A percentile compares a stretch with the other conserved stretches of the same genome.
These are phyloP conservation scores for Gavia stellata DNA, from an alignment of 2,113 vertebrate genomes.

Conservation along the genomic window DNA sequence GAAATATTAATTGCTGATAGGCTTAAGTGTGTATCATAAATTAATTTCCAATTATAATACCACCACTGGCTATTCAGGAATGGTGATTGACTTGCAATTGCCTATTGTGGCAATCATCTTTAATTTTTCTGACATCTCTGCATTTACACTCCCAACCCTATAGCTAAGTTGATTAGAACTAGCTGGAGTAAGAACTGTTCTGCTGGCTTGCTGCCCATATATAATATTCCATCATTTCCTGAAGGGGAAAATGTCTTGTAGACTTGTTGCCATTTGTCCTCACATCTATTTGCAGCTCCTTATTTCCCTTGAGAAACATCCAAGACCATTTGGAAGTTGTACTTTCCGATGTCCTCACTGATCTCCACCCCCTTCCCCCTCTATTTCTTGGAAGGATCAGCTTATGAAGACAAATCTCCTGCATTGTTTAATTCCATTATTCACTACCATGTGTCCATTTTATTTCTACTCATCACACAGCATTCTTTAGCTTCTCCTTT, in stretches of 20 bases:
- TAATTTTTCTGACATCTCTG: neutral
- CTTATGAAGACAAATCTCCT: neutral
- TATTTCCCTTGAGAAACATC: slow-evolving; percentile 49
- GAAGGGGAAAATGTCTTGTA: neutral
- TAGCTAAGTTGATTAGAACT: neutral
- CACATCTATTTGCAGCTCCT: slow-evolving; percentile 40
- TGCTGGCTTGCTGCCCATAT: neutral
- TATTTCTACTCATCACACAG: neutral
- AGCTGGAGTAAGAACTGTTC: neutral
- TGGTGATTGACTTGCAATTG: neutral
- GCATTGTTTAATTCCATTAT: neutral
- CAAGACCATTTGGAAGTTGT: slow-evolving; percentile 25
- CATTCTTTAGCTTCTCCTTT: neutral
- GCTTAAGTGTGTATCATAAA: neutral
- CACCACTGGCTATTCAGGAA: neutral
- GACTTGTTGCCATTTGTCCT: slow-evolving; percentile 36
- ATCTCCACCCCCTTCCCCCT: neutral
- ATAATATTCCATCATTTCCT: slow-evolving; percentile 3
- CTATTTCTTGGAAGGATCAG: neutral
- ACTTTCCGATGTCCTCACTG: neutral
- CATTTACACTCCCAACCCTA: neutral
- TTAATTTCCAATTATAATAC: neutral
- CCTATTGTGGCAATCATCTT: neutral
- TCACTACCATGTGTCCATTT: neutral
- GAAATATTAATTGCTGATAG: neutral